These are phyloP conservation scores for Drosophila prostipennis DNA, from an alignment of 2,888 invertebrate genomes.

Conservation along the genomic window DNA sequence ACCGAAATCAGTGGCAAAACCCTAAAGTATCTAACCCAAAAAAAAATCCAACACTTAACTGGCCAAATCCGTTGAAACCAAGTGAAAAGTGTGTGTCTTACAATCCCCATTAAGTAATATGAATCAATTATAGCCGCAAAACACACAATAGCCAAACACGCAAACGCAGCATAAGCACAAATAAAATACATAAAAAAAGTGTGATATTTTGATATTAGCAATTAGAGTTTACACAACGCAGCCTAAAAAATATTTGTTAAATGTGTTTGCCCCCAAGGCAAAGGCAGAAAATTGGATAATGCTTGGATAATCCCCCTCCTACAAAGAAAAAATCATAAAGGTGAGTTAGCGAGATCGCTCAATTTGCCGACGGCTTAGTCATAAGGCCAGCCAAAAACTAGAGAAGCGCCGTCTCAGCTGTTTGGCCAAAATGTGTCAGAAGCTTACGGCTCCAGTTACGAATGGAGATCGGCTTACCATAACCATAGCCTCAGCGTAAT, in stretches of 20 bases:
- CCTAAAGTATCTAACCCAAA: background rate
- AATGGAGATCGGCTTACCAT: conserved; percentile 11
- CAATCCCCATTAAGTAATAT: conserved; percentile 37
- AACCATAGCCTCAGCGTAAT: conserved; percentile 36
- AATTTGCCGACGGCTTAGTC: conserved; percentile 39
- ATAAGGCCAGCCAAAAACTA: background rate
- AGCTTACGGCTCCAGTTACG: conserved; percentile 38
- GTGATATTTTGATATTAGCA: conserved; percentile 80
- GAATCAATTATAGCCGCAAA: conserved; percentile 54
- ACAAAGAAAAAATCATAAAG: conserved; percentile 31
- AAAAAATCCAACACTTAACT: conserved; percentile 41
- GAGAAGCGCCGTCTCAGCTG: conserved; percentile 11
- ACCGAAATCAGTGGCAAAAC: conserved; percentile 7
- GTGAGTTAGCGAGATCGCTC: conserved; percentile 56
- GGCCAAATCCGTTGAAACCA: conserved; percentile 61
- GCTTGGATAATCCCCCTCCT: conserved; percentile 67
- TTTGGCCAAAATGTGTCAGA: conserved; percentile 29
- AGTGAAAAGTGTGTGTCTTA: conserved; percentile 68
- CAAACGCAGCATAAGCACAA: conserved; percentile 32
- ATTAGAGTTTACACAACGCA: conserved; percentile 60
- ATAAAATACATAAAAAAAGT: conserved; percentile 48
- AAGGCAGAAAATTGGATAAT: conserved; percentile 63
- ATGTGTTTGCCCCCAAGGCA: conserved; percentile 54
- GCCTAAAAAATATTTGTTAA: conserved; percentile 35
- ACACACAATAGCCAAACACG: conserved; percentile 42